These are phyloP conservation scores for Ceratoteleas bidentatus DNA, from an alignment of 1,140 invertebrate genomes.

Conservation along the genomic window DNA sequence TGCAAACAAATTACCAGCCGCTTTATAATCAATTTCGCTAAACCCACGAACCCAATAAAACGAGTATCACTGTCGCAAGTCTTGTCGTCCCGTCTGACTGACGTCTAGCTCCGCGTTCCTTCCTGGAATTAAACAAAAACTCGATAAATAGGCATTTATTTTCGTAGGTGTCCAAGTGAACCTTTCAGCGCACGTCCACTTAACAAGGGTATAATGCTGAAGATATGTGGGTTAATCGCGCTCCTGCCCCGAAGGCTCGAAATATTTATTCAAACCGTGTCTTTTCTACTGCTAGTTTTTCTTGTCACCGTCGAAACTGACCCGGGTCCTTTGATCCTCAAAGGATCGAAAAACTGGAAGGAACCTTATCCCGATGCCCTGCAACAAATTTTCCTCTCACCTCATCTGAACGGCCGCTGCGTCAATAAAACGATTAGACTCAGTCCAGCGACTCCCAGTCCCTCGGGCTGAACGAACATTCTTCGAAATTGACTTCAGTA, in stretches of 20 bases:
- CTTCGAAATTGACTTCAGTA: too few relatives aligned
- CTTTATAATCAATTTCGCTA: constrained; percentile 18
- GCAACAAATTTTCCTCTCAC: neutral
- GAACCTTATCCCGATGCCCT: neutral
- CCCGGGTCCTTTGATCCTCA: constrained; percentile 17
- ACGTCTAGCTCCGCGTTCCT: constrained; percentile 31
- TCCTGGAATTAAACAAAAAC: constrained; percentile 42
- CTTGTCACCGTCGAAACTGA: constrained; percentile 48
- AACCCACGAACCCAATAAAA: constrained; percentile 1
- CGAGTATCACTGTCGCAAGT: neutral
- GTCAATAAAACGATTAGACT: too few relatives aligned
- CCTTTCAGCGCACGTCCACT: constrained; percentile 40
- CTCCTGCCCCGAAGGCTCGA: constrained; percentile 41
- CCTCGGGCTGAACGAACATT: too few relatives aligned
- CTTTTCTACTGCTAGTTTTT: constrained; percentile 46
- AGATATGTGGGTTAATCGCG: constrained; percentile 54
- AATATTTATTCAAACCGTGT: constrained; percentile 52
- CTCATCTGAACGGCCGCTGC: neutral
- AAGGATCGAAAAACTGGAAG: constrained; percentile 4
- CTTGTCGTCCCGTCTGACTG: constrained; percentile 3
- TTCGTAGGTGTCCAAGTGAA: constrained; percentile 32
- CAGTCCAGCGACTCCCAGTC: too few relatives aligned
- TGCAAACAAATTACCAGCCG: neutral
- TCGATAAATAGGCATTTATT: constrained; percentile 47
- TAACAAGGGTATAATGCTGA: constrained; percentile 47